Percentiles rank a stretch among this genome's conserved stretches.
Evolutionary conservation across 2,113 vertebrate species (phyloP).

Genomic region (Gnathonemus echidnorhynchus): DNA sequence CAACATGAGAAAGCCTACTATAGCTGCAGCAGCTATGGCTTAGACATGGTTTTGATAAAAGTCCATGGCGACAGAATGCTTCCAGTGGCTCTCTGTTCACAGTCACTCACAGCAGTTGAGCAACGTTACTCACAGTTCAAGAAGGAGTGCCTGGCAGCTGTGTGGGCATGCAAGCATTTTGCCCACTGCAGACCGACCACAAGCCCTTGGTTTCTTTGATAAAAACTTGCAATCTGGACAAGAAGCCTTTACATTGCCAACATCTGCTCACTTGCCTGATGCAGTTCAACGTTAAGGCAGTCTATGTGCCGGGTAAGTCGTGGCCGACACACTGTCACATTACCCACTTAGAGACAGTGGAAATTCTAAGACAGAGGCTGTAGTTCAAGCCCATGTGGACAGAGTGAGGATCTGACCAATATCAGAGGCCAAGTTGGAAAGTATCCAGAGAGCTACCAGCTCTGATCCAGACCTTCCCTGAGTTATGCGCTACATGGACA

Average conservation of each 20-base stretch:
- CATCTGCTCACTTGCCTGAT: not conserved
- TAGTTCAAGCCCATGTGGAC: not conserved
- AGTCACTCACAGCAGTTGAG: too few relatives aligned
- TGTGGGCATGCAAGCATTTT: not conserved
- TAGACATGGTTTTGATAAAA: too few relatives aligned
- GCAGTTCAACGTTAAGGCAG: not conserved
- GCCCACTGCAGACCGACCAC: not conserved
- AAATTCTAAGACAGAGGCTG: not conserved
- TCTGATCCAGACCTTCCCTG: not conserved
- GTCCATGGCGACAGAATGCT: too few relatives aligned
- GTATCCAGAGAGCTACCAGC: not conserved
- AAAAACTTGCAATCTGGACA: not conserved
- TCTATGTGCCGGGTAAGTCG: not conserved
- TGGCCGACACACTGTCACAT: not conserved
- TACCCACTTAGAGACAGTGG: not conserved
- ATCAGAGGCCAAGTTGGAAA: not conserved
- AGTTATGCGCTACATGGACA: not conserved
- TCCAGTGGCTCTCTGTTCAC: too few relatives aligned
- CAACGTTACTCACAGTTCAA: too few relatives aligned
- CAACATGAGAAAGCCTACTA: too few relatives aligned
- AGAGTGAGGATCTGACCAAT: not conserved
- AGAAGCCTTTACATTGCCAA: not conserved
- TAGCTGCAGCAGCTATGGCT: too few relatives aligned
- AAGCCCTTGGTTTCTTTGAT: not conserved
- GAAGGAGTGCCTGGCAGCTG: too few relatives aligned